These are phyloP conservation scores for Triplophysa yarkandensis DNA, from an alignment of 2,797 vertebrate genomes.

Conservation along the genomic window DNA sequence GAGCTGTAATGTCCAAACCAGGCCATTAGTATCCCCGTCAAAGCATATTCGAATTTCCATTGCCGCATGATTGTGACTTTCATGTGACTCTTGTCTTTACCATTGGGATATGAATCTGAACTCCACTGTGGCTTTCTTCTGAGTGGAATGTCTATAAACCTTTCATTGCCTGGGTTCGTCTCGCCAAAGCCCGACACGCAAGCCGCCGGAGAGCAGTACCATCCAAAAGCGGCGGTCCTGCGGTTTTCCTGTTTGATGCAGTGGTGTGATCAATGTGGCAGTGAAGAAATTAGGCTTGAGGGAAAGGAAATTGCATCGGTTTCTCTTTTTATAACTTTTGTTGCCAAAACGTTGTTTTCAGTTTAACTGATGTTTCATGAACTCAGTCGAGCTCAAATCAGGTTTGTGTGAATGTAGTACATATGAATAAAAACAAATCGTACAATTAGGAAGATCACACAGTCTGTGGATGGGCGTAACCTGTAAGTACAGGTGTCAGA, in stretches of 20 bases:
- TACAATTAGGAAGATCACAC: slow-evolving; percentile 42
- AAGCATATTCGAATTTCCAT: background rate
- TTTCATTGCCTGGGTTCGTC: slow-evolving; percentile 31
- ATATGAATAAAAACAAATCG: slow-evolving; percentile 23
- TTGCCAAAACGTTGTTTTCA: slow-evolving; percentile 8
- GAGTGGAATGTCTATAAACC: slow-evolving; percentile 48
- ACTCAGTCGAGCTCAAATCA: background rate
- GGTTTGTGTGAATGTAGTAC: slow-evolving; percentile 7
- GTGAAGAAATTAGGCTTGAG: slow-evolving; percentile 17
- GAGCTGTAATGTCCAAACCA: background rate
- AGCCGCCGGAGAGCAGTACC: slow-evolving; percentile 38
- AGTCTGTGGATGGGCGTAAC: slow-evolving; percentile 36
- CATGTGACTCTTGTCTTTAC: slow-evolving; percentile 5
- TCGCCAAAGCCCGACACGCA: slow-evolving; percentile 43
- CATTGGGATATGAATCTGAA: slow-evolving; percentile 24
- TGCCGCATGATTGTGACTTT: slow-evolving; percentile 16
- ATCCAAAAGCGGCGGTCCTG: slow-evolving; percentile 42
- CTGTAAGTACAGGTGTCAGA: slow-evolving; percentile 51
- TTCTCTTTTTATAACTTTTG: background rate
- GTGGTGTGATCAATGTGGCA: slow-evolving; percentile 47
- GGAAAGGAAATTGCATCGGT: slow-evolving; percentile 14
- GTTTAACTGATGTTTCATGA: background rate
- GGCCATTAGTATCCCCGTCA: slow-evolving; percentile 5
- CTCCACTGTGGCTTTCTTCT: slow-evolving; percentile 44
- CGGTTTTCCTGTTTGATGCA: slow-evolving; percentile 49